Evolutionary conservation across 2,113 vertebrate species (phyloP).

Genomic region (Macaca nemestrina): DNA sequence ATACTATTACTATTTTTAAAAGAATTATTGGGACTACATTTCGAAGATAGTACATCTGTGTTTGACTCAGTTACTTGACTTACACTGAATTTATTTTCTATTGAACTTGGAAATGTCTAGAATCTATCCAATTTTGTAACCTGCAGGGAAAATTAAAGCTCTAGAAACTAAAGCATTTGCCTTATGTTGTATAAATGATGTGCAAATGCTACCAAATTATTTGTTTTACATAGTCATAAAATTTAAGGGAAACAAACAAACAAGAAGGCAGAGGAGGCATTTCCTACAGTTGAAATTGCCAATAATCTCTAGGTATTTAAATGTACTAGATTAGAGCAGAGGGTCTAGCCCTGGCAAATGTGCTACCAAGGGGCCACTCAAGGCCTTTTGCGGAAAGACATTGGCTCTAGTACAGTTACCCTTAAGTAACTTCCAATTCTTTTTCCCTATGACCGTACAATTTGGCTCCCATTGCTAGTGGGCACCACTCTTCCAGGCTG

Average conservation of each 20-base stretch:
- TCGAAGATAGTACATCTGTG: not conserved
- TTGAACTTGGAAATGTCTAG: not conserved
- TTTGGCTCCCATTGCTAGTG: not conserved
- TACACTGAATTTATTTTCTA: not conserved
- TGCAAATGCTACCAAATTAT: not conserved
- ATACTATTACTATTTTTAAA: not conserved
- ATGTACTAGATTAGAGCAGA: not conserved
- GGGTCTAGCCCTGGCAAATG: not conserved
- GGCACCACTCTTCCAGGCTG: not conserved
- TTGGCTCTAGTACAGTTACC: not conserved
- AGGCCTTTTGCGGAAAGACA: conserved; percentile 18
- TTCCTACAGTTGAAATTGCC: not conserved
- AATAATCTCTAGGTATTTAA: not conserved
- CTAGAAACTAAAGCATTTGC: not conserved
- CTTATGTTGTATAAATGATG: conserved; percentile 1
- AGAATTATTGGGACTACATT: not conserved
- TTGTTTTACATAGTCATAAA: not conserved
- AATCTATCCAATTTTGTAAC: not conserved
- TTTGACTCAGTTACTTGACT: not conserved
- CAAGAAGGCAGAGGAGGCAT: not conserved
- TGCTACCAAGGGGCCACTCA: not conserved
- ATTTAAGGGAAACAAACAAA: not conserved
- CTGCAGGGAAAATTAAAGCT: not conserved
- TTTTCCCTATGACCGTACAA: conserved; percentile 45
- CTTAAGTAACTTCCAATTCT: conserved; percentile 23